A percentile compares a stretch with the other conserved stretches of the same genome.
Conservation (phyloP, 2,797 vertebrate species). For the Cryptoprocta ferox region DNA sequence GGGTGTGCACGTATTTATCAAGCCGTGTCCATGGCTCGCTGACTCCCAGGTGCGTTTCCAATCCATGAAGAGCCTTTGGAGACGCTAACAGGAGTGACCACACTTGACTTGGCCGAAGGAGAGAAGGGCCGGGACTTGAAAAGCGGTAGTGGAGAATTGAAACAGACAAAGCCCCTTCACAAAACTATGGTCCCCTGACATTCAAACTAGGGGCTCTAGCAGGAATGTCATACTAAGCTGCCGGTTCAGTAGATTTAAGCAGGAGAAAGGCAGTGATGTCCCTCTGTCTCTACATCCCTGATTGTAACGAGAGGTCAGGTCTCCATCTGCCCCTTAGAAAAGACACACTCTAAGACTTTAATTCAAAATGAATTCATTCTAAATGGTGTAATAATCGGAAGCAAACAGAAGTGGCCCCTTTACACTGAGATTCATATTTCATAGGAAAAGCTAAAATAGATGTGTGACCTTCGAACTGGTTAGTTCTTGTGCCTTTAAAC, state of each 20-base stretch:
- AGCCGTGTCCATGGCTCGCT: background rate
- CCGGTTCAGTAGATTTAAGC: accelerated
- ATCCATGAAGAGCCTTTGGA: slow-evolving; percentile 13
- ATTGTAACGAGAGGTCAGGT: background rate
- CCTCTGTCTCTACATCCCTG: background rate
- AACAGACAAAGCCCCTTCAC: background rate
- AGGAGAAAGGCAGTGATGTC: background rate
- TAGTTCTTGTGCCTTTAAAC: background rate
- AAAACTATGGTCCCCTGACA: background rate
- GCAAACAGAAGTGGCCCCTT: slow-evolving; percentile 13
- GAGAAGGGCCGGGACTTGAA: background rate
- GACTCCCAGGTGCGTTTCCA: slow-evolving; percentile 42
- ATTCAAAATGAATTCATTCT: slow-evolving; percentile 25
- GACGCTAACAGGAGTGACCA: background rate
- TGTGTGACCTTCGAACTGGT: background rate
- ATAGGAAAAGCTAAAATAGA: background rate
- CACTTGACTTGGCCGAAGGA: background rate
- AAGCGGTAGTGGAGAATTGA: background rate
- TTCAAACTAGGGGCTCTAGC: background rate
- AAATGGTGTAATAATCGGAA: slow-evolving; percentile 6
- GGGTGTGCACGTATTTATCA: slow-evolving; percentile 51
- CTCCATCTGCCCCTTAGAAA: background rate
- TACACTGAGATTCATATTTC: background rate
- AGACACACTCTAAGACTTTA: background rate
- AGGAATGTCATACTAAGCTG: background rate